Conservation (phyloP, 2,888 invertebrate genomes). For the Aleiodes testaceus region DNA sequence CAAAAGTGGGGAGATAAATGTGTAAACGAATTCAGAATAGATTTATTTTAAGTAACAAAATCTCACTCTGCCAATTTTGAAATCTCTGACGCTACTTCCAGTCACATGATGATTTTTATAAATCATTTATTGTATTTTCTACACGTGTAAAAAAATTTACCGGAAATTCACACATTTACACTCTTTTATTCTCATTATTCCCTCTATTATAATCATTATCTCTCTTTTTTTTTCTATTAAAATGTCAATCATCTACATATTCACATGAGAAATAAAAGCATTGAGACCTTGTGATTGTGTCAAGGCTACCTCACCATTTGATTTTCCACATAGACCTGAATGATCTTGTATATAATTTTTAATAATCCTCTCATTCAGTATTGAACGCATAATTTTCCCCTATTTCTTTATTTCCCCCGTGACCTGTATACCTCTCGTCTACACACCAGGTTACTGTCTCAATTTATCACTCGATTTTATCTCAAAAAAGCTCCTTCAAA, state of each 20-base stretch:
- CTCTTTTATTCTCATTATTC: background rate
- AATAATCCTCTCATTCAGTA: conserved; percentile 14
- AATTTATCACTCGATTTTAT: conserved; percentile 31
- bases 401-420: conserved; percentile 18
- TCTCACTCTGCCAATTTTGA: background rate
- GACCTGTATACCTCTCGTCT: conserved; percentile 47
- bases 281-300: conserved; percentile 51
- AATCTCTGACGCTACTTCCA: conserved; percentile 4
- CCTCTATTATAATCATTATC: background rate
- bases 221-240: conserved; percentile 14
- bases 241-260: conserved; percentile 48
- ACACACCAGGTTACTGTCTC: conserved; percentile 39
- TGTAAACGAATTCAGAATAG: conserved; percentile 1
- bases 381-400: conserved; percentile 27
- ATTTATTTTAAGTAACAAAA: conserved; percentile 10
- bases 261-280: conserved; percentile 46
- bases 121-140: conserved; percentile 9
- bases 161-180: too few relatives aligned
- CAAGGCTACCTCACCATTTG: conserved; percentile 48
- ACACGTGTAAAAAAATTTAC: background rate
- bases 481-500: background rate
- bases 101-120: conserved; percentile 19
- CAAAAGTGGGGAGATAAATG: background rate
- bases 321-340: background rate
- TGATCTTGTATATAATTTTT: conserved; percentile 1